These are phyloP conservation scores for Mesoligia furuncula DNA, from an alignment of 2,888 invertebrate genomes.

Conservation along the genomic window DNA sequence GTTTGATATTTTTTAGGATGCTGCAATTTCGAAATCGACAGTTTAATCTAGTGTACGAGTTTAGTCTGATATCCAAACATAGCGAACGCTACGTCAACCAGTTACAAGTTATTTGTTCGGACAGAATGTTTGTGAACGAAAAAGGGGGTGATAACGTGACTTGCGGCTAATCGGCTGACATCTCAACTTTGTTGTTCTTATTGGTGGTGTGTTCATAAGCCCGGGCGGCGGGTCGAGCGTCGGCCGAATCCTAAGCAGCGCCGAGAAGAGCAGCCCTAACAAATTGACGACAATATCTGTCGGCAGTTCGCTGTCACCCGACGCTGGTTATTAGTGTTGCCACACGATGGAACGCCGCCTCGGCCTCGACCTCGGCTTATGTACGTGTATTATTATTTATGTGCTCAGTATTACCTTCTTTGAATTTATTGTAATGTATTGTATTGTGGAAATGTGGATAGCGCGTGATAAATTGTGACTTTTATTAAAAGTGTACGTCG, in stretches of 20 bases:
- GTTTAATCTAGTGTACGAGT: conserved; percentile 25
- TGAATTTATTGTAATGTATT: conserved; percentile 63
- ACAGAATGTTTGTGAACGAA: conserved; percentile 67
- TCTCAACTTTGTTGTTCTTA: conserved; percentile 88
- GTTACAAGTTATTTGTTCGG: conserved; percentile 55
- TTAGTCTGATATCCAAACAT: conserved; percentile 28
- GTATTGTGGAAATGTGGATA: conserved; percentile 45
- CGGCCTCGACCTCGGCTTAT: conserved; percentile 55
- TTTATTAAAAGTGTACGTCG: conserved; percentile 37
- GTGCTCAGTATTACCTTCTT: conserved; percentile 63
- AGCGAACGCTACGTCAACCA: conserved; percentile 21
- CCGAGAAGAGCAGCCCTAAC: conserved; percentile 80
- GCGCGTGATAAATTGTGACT: conserved; percentile 37
- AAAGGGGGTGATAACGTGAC: conserved; percentile 82
- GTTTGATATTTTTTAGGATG: conserved; percentile 15
- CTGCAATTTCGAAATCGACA: conserved; percentile 26
- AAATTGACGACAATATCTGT: conserved; percentile 89
- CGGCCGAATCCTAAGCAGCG: conserved; percentile 85
- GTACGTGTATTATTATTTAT: conserved; percentile 68
- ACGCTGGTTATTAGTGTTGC: conserved; percentile 80
- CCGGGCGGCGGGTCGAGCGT: conserved; percentile 78
- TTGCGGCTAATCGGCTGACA: conserved; percentile 85
- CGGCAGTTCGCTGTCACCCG: conserved; percentile 84
- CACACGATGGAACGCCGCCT: conserved; percentile 64
- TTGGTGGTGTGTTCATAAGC: conserved; percentile 87